Conservation (phyloP, 2,797 vertebrate species). For the Dryobates pubescens region DNA sequence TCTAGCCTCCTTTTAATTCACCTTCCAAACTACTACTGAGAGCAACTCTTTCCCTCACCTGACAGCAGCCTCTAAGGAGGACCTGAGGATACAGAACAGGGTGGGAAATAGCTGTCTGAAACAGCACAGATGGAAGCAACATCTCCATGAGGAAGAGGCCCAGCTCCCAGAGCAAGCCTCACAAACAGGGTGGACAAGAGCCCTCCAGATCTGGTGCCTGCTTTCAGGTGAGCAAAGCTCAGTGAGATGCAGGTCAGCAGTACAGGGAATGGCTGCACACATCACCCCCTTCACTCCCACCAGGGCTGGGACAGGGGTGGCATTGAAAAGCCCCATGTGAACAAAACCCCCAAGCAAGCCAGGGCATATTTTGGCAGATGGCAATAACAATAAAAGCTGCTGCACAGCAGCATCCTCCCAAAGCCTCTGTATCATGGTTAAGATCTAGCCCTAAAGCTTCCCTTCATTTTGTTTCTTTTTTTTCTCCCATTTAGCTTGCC, state of each 20-base stretch:
- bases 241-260: rapidly evolving
- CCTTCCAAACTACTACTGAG: not conserved
- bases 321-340: not conserved
- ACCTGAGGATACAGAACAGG: not conserved
- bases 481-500: not conserved
- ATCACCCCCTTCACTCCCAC: not conserved
- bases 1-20: not conserved
- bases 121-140: not conserved
- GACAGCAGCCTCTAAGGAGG: not conserved
- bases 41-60: not conserved
- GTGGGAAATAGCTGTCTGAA: not conserved
- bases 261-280: not conserved
- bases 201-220: not conserved
- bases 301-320: not conserved
- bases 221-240: not conserved
- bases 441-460: not conserved
- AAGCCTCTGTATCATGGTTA: not conserved
- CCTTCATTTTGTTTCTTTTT: not conserved
- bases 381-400: not conserved
- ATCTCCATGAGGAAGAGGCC: not conserved
- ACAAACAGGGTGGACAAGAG: rapidly evolving
- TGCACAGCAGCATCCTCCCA: not conserved
- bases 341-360: not conserved
- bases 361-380: not conserved
- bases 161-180: not conserved